phyloP scores from a whole-genome alignment of 2,888 invertebrate species.

The Lasioglossum pauxillum region DNA sequence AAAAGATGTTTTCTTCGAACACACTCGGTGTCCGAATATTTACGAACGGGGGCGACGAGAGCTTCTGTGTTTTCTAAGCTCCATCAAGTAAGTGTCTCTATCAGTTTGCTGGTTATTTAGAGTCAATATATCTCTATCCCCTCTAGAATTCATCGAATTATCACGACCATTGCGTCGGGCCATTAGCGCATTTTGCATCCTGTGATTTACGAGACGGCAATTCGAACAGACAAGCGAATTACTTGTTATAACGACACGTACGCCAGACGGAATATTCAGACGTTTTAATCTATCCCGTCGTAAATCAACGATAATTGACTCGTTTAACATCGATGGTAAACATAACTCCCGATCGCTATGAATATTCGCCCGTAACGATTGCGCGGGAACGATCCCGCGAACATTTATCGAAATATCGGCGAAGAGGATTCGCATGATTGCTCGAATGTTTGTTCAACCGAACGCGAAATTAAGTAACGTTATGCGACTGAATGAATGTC shows the following conservation, averaged over 20 bases:
- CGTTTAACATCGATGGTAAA: conserved; percentile 33
- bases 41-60: background rate
- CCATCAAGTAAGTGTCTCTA: background rate
- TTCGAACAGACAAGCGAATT: conserved; percentile 27
- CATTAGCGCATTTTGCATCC: conserved; percentile 28
- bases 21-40: background rate
- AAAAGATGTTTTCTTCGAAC: background rate
- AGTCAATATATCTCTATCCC: conserved; percentile 7
- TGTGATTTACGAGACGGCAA: conserved; percentile 21
- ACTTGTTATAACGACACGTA: conserved; percentile 15
- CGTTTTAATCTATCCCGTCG: conserved; percentile 37
- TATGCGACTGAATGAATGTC: too few species aligned
- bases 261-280: conserved; percentile 25
- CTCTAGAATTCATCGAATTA: background rate
- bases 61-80: background rate
- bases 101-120: background rate
- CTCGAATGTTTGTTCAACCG: background rate
- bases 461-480: too few species aligned
- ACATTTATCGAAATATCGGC: background rate
- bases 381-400: conserved; percentile 3
- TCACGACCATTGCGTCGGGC: conserved; percentile 10
- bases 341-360: conserved; percentile 25
- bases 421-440: background rate
- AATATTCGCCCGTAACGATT: conserved; percentile 13
- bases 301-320: conserved; percentile 44